Conservation (phyloP, 2,888 invertebrate genomes). For the Dicyrtomina minuta region DNA sequence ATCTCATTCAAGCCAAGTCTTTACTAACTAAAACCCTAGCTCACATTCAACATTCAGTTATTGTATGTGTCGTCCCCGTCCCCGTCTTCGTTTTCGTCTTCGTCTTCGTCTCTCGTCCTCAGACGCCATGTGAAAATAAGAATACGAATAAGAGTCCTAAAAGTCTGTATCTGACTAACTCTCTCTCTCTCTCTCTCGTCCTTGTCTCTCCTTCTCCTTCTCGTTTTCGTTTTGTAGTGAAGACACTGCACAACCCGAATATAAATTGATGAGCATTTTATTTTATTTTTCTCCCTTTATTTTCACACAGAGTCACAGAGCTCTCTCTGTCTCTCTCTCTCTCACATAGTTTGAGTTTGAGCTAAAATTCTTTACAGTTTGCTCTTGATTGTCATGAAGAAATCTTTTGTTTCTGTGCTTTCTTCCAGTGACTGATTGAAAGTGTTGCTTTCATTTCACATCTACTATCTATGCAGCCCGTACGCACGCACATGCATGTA, state of each 20-base stretch:
- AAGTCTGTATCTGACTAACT: too few relatives aligned
- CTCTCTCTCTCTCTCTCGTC: too few relatives aligned
- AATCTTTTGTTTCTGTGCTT: conserved; percentile 19
- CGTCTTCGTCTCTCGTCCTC: too few relatives aligned
- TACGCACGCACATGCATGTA: too few relatives aligned
- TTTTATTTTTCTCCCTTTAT: neutral
- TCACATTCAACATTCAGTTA: neutral
- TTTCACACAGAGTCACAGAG: too few relatives aligned
- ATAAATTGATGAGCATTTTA: conserved; percentile 27
- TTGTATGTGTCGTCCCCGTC: too few relatives aligned
- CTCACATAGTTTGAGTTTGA: neutral
- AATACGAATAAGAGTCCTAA: too few relatives aligned
- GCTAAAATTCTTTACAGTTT: neutral
- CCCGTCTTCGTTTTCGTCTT: too few relatives aligned
- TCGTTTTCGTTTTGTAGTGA: neutral
- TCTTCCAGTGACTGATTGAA: conserved; percentile 13
- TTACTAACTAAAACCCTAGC: neutral
- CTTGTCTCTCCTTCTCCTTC: neutral
- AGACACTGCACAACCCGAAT: neutral
- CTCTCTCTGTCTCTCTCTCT: too few relatives aligned
- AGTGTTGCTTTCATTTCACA: neutral
- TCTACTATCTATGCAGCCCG: neutral
- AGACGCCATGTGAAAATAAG: too few relatives aligned
- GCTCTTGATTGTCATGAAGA: neutral
- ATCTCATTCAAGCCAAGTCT: neutral